Evolutionary conservation across 1,140 invertebrate genomes (phyloP), one percentile per base, ranked within the genome.

Genomic region (Drosophila repletoides): DNA sequence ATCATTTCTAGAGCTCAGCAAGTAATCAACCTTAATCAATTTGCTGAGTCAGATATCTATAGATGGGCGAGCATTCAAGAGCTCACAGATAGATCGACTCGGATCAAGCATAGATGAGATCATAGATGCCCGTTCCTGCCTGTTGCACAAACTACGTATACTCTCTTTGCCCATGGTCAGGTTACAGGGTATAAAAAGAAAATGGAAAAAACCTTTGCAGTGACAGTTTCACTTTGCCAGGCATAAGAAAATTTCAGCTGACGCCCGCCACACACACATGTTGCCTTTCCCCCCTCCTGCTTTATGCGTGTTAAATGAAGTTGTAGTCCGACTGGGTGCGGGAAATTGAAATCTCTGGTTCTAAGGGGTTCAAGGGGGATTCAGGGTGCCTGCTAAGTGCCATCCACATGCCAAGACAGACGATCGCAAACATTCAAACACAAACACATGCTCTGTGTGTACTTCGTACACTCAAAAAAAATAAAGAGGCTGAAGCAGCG

Each of bases 211-310:
- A 73, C 70, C 70, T 83, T 84, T 51, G 43, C 79, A 61, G 80
- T 84, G 79, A 86, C 79, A 84, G 80, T 84, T 84, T 84, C 79
- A 79, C 79, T 86, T 84, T 75, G 75, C 61, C 66, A 31, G 70
- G 74, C 80, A 72, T 67, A 67, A 84, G 71, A 70, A 79, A 84
- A 84, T 79, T 73, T 55, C 69, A 60, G 64, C 64, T 69, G 38
- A 41, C 17, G 41, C 73, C n/a, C 63, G 69, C 73, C 72, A 83
- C 65, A 58, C 73, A 76, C 79, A 83, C 74, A 83, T 83, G 79
- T 61, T 77, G 74, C 71, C 74, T n/a, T n/a, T n/a, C n/a, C n/a
- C n/a, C n/a, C n/a, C n/a, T n/a, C 59, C 66, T 56, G 79, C 59
- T 74, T 83, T 84, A 79, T 86, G 70, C 71, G 79, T 75, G 66